Evolutionary conservation across 2,113 vertebrate species (phyloP).

Genomic region (Puntigrus tetrazona): DNA sequence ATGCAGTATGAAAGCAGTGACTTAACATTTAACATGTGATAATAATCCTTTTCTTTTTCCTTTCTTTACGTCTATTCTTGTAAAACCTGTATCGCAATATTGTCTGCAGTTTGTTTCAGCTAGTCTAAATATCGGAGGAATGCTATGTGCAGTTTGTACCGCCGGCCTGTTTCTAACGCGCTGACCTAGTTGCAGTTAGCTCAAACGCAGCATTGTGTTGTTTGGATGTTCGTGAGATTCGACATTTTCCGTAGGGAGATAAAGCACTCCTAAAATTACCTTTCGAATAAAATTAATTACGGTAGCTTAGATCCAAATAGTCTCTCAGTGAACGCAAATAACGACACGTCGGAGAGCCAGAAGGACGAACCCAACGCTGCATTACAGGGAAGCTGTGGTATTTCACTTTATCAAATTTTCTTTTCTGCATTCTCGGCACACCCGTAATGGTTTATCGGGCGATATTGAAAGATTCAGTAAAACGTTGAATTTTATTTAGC

Average conservation of each 20-base stretch:
- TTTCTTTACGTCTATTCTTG: no score
- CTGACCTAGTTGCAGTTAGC: not conserved
- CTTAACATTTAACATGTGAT: no score
- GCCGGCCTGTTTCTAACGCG: not conserved
- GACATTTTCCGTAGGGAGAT: not conserved
- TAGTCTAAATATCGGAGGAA: not conserved
- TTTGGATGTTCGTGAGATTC: not conserved
- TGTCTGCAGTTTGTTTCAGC: not conserved
- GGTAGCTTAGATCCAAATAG: not conserved
- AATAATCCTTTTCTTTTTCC: no score
- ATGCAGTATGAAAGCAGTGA: not conserved
- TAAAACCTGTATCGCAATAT: not conserved
- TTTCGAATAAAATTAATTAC: not conserved
- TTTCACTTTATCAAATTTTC: not conserved
- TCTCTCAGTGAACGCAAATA: not conserved
- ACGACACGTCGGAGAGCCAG: no score
- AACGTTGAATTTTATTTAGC: not conserved
- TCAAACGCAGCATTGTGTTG: not conserved
- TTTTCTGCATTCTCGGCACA: not conserved
- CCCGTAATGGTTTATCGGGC: not conserved
- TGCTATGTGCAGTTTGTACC: not conserved
- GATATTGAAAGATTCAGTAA: not conserved
- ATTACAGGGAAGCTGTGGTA: no score
- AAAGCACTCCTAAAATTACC: not conserved
- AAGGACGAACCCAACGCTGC: no score